A percentile compares a stretch with the other conserved stretches of the same genome.
phyloP scores from a whole-genome alignment of 2,888 invertebrate species.

The Tiphia femorata region DNA sequence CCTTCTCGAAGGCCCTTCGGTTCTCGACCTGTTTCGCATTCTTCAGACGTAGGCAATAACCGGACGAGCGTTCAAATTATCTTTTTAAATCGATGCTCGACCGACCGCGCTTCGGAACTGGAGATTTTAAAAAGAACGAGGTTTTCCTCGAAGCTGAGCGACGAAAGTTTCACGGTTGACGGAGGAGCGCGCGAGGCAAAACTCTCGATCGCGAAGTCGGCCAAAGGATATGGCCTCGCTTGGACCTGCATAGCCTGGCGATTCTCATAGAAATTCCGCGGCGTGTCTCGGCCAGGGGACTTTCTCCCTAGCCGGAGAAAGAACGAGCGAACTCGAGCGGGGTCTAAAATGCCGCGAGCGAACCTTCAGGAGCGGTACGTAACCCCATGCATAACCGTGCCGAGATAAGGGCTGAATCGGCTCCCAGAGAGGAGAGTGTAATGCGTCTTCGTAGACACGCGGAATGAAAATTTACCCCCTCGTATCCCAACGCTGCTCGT shows the following conservation, averaged over 20 bases:
- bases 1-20: neutral
- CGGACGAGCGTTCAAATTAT: slow-evolving; percentile 2
- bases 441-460: slow-evolving; percentile 33
- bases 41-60: neutral
- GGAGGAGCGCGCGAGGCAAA: neutral
- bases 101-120: slow-evolving; percentile 34
- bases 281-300: slow-evolving; percentile 37
- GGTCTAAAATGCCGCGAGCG: slow-evolving; percentile 43
- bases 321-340: no score
- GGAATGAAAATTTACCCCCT: slow-evolving; percentile 40
- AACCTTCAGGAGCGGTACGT: slow-evolving; percentile 32
- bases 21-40: no score
- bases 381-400: slow-evolving; percentile 47
- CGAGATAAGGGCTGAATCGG: slow-evolving; percentile 44
- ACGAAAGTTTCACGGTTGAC: slow-evolving; percentile 24
- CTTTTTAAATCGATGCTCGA: neutral
- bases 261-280: slow-evolving; percentile 54
- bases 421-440: slow-evolving; percentile 29
- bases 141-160: no score
- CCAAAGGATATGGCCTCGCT: neutral
- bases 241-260: slow-evolving; percentile 18
- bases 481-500: neutral
- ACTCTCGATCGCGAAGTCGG: slow-evolving; percentile 5
- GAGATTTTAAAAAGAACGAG: slow-evolving; percentile 40
- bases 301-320: slow-evolving; percentile 22